Evolutionary conservation across 2,797 vertebrate species (phyloP), one percentile per base, ranked within the genome.

Genomic region (Rhadinocentrus ornatus): DNA sequence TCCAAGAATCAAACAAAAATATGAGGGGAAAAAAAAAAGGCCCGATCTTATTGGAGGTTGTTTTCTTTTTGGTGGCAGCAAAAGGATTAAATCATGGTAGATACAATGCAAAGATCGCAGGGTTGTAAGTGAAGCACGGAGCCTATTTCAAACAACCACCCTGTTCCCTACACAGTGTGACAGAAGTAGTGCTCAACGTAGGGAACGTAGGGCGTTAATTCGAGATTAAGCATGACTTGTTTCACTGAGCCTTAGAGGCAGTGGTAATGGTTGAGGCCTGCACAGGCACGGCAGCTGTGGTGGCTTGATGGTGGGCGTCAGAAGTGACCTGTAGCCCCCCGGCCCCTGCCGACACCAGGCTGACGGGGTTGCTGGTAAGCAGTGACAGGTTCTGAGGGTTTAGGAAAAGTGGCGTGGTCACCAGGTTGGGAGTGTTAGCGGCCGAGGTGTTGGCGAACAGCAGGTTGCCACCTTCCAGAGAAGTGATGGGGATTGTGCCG

Each of bases 221-320:
- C 61, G 26, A 73, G 75, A 76, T 66, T 66, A 73, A 62, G 88
- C 75, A 81, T 3, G 35, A 61, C 78, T 66, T 67, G 91, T 89
- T 91, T 99, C 96, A 99, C 94, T 99, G 98, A 63, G 98, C 97
- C 96, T 98, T 99, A 92, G 98, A 98, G 95, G 97, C 96, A 72
- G 97, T 96, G 90, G 96, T 97, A 92, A 97, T 97, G 94, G 97
- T 97, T 83, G 98, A 95, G 6, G 96, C 90, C 71, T 97, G 90
- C 82, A 94, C 90, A 48, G 92, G 91, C 84, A 94, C 91, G 13
- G 92, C 90, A 34, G 96, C 95, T 29, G 96, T 93, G 93, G 96
- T 95, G 90, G 94, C 95, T 86, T 96, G 95, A 92, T 96, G 97
- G 84, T 96, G 94, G 89, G 95, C 91, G 50, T 99, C 97, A 0